These are phyloP conservation scores for Eilema griseolum DNA, from an alignment of 2,888 invertebrate genomes.

Conservation along the genomic window DNA sequence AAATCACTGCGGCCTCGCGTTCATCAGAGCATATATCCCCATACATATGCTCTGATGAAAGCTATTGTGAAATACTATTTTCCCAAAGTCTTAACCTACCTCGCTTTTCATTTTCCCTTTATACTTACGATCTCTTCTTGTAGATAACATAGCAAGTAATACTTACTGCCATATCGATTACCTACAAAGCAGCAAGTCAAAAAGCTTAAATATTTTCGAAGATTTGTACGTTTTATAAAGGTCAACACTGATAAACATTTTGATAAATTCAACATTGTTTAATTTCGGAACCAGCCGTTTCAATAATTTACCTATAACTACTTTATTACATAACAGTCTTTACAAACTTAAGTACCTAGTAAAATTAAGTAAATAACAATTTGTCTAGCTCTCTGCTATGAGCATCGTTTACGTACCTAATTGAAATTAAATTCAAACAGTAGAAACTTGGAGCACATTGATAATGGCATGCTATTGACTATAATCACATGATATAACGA, in stretches of 20 bases:
- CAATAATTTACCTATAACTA: constrained; percentile 14
- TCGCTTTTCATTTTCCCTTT: too few species aligned
- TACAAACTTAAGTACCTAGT: constrained; percentile 21
- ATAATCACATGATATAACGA: constrained; percentile 18
- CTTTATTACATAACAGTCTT: constrained; percentile 23
- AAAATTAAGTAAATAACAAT: constrained; percentile 3
- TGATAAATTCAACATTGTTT: neutral
- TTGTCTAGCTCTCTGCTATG: neutral
- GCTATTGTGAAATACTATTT: too few species aligned
- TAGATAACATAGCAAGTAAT: too few species aligned
- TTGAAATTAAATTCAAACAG: neutral
- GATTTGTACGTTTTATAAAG: neutral
- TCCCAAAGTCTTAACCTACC: too few species aligned
- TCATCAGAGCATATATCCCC: too few species aligned
- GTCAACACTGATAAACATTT: neutral
- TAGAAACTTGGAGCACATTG: neutral
- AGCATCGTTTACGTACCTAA: neutral
- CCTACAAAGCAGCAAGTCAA: too few species aligned
- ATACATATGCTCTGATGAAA: too few species aligned
- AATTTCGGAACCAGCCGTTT: constrained; percentile 37
- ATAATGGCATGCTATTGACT: constrained; percentile 10
- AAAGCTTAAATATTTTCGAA: neutral
- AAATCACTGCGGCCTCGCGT: too few species aligned
- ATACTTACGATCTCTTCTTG: too few species aligned
- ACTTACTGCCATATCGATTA: neutral